A percentile compares a stretch with the other conserved stretches of the same genome.
Conservation (phyloP, 1,140 invertebrate genomes). For the Drosophila malerkotliana region DNA sequence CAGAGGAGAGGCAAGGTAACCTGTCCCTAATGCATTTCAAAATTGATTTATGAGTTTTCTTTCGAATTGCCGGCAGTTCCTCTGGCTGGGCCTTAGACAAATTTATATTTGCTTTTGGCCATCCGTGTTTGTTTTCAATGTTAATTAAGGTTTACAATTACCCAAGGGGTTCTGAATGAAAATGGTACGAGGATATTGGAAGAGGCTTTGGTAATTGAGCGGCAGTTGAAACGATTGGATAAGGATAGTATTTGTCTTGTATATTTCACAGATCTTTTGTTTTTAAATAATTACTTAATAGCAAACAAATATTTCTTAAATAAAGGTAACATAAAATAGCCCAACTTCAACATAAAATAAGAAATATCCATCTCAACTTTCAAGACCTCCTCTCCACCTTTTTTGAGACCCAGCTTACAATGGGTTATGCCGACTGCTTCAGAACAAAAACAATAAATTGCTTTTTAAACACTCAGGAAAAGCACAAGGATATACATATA, state of each 20-base stretch:
- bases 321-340: too few species aligned
- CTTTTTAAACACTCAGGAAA: conserved; percentile 75
- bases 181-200: background rate
- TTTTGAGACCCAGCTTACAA: background rate
- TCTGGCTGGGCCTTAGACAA: conserved; percentile 9
- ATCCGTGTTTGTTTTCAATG: conserved; percentile 77
- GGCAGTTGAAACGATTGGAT: conserved; percentile 29
- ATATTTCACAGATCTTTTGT: background rate
- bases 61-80: conserved; percentile 48
- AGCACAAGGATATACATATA: conserved; percentile 39
- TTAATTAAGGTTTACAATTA: conserved; percentile 80
- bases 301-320: too few species aligned
- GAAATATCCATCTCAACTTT: conserved; percentile 7
- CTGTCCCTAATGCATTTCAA: conserved; percentile 76
- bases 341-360: background rate
- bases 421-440: conserved; percentile 13
- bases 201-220: conserved; percentile 31
- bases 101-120: conserved; percentile 35
- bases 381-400: background rate
- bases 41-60: conserved; percentile 82
- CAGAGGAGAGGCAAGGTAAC: background rate
- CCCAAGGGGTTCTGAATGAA: conserved; percentile 16
- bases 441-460: conserved; percentile 72
- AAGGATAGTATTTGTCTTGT: background rate
- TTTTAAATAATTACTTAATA: too few species aligned